Base-by-base conservation (phyloP, 2,113 vertebrate genomes). In the Antechinus flavipes region DNA sequence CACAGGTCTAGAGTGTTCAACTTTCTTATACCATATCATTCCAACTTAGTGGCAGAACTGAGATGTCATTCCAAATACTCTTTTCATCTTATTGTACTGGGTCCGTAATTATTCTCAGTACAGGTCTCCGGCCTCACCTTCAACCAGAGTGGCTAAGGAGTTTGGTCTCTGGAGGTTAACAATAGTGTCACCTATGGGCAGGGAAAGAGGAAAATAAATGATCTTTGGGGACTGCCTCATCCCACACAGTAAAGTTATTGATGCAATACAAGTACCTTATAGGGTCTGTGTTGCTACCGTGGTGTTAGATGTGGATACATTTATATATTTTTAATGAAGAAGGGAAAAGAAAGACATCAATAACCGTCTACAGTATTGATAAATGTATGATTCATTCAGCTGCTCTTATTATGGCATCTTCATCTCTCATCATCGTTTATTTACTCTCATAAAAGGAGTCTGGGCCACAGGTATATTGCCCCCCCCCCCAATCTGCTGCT, bases 331-430 rank as follows among this genome's bases (percentile, higher is more conserved):
- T 95, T 94, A 94, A 96, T 0, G 52, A 97, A 95, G 93, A 93
- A 96, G 95, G 95, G 58, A 90, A 47, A 93, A 55, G 96, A 91
- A 96, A 97, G n/a, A 26, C 12, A 54, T 97, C 92, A 93, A 89
- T 97, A 97, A 94, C 93, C 93, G 58, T 0, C 1, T 76, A 58
- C 96, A 97, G 93, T 89, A 94, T 93, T 97, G 94, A 96, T 97
- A 98, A 95, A 93, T 19, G 93, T 23, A 7, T 91, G 91, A 96
- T 98, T 98, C 97, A 96, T 93, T 96, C 97, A 97, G 91, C 95
- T 89, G 93, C 93, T 97, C 6, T 2, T 94, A 97, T 93, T 42
- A 54, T 56, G 95, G 96, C 97, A 98, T 93, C 97, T 97, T 97
- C 98, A 93, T 96, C 95, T 96, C 52, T 3, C 0, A 0, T 47